Percentiles rank a stretch among this genome's conserved stretches.
phyloP scores from a whole-genome alignment of 2,888 invertebrate species.

The Callinectes sapidus region DNA sequence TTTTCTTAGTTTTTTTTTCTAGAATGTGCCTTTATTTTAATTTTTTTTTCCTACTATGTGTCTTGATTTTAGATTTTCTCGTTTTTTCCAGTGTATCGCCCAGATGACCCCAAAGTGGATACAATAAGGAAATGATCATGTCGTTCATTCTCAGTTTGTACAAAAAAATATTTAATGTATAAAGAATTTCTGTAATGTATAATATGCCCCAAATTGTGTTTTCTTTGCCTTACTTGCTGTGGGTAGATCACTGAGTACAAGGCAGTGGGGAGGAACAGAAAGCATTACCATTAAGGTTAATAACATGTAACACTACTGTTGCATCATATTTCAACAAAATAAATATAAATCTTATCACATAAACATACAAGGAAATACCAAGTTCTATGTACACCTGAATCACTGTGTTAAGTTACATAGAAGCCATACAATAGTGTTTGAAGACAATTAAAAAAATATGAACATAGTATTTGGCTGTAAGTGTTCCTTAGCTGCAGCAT shows the following conservation, averaged over 20 bases:
- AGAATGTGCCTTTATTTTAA: no score
- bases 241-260: not conserved
- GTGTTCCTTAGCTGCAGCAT: not conserved
- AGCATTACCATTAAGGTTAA: not conserved
- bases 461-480: not conserved
- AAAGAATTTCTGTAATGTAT: slow-evolving; percentile 11
- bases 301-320: not conserved
- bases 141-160: not conserved
- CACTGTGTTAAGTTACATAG: not conserved
- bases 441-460: not conserved
- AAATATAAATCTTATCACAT: slow-evolving; percentile 34
- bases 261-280: not conserved
- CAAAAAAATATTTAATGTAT: not conserved
- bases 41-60: no score
- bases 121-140: not conserved
- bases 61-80: not conserved
- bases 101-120: not conserved
- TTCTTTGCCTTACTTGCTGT: not conserved
- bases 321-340: slow-evolving; percentile 1
- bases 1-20: not conserved
- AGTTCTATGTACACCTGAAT: slow-evolving; percentile 24
- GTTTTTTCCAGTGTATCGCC: slow-evolving; percentile 6
- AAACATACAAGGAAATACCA: slow-evolving; percentile 14
- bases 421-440: not conserved
- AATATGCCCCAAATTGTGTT: not conserved